A percentile compares a stretch with the other conserved stretches of the same genome.
phyloP scores from a whole-genome alignment of 2,113 vertebrate species.

The Rana temporaria region DNA sequence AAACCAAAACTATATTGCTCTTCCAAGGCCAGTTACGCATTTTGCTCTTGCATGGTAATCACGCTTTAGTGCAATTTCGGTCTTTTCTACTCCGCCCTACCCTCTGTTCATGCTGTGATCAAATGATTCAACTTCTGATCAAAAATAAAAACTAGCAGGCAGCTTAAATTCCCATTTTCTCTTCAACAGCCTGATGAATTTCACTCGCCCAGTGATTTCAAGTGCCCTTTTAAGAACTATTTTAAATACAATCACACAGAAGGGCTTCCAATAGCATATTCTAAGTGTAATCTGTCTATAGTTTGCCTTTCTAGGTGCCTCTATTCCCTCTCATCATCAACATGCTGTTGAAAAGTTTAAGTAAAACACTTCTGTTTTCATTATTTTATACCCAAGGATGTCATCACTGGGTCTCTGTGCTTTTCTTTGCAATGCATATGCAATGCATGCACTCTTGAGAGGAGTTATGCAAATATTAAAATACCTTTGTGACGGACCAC shows the following conservation, averaged over 20 bases:
- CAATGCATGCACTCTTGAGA: too few species aligned
- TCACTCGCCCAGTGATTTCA: slow-evolving; percentile 21
- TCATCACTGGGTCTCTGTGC: too few species aligned
- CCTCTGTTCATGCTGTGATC: slow-evolving; percentile 24
- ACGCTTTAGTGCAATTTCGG: slow-evolving; percentile 22
- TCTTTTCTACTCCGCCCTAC: not conserved
- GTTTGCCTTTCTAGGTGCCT: too few species aligned
- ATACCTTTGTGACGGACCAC: too few species aligned
- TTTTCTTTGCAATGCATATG: too few species aligned
- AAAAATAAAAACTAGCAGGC: slow-evolving; percentile 11
- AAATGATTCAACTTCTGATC: slow-evolving; percentile 40
- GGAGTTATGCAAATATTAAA: too few species aligned
- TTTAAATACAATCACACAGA: slow-evolving; percentile 44
- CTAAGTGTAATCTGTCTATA: not conserved
- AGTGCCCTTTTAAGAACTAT: slow-evolving; percentile 14
- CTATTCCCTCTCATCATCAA: too few species aligned
- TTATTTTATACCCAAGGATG: too few species aligned
- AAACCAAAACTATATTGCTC: not conserved
- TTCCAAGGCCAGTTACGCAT: not conserved
- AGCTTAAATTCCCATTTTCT: slow-evolving; percentile 41
- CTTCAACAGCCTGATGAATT: slow-evolving; percentile 35
- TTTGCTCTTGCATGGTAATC: slow-evolving; percentile 1
- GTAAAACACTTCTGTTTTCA: too few species aligned
- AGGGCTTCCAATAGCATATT: slow-evolving; percentile 27
- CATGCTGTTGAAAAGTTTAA: too few species aligned